Conservation (phyloP, 1,140 invertebrate genomes). For the Cyclina sinensis region DNA sequence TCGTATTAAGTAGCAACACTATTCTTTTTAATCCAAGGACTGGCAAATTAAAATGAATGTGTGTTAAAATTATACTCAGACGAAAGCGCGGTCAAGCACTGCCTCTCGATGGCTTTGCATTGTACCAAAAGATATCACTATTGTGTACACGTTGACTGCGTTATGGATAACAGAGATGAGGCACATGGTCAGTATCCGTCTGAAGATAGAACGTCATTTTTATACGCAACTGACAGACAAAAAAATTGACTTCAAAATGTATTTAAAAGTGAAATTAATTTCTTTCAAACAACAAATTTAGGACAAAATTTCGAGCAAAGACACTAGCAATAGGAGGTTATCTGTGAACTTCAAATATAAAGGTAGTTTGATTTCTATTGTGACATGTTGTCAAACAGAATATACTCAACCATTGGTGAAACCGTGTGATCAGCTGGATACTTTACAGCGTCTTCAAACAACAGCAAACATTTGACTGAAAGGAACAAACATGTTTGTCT, state of each 20-base stretch:
- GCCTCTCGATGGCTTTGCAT: no score
- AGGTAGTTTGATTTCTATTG: constrained; percentile 12
- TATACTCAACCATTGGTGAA: not conserved
- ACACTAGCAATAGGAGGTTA: not conserved
- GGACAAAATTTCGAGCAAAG: not conserved
- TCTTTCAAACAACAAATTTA: not conserved
- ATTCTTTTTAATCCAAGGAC: no score
- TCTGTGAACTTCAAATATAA: not conserved
- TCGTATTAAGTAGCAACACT: no score
- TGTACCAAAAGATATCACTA: no score
- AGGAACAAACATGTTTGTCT: constrained; percentile 21
- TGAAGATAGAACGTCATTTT: no score
- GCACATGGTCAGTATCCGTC: no score
- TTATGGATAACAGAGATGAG: no score
- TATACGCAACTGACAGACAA: no score
- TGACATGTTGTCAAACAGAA: not conserved
- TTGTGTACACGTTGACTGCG: no score
- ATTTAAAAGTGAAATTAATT: not conserved
- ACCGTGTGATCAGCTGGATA: not conserved
- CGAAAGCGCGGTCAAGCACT: no score
- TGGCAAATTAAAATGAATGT: no score
- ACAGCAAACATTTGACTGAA: not conserved
- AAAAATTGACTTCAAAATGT: not conserved
- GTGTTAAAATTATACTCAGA: no score
- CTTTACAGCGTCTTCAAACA: not conserved